These are phyloP conservation scores for Strongylocentrotus purpuratus DNA, from an alignment of 35 echinoderm and acorn worm genomes.

Conservation along the genomic window DNA sequence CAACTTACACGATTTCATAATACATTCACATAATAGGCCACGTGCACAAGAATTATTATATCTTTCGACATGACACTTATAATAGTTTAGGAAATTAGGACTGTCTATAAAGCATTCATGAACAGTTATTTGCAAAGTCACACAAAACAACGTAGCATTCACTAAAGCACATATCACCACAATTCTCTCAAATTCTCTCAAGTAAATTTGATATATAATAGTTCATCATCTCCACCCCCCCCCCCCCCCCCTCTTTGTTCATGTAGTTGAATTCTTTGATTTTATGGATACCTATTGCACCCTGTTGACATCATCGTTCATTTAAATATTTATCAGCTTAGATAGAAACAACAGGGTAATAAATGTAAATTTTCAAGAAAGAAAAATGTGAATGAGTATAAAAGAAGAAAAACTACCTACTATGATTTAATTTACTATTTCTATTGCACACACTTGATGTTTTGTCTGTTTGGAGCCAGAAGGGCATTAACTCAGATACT, in stretches of 20 bases:
- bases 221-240: background rate
- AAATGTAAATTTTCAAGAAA: background rate
- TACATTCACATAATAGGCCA: background rate
- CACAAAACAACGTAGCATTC: background rate
- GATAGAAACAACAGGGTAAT: background rate
- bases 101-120: background rate
- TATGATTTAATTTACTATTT: background rate
- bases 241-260: background rate
- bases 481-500: too few relatives aligned
- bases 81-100: background rate
- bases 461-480: too few relatives aligned
- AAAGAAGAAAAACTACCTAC: too few relatives aligned
- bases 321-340: background rate
- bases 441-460: slow-evolving; percentile 15
- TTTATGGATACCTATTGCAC: background rate
- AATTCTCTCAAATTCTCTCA: background rate
- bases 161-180: background rate
- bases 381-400: background rate
- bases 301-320: background rate
- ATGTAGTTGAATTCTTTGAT: background rate
- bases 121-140: background rate
- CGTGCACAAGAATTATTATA: slow-evolving; percentile 5
- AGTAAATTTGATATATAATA: background rate
- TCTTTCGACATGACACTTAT: background rate
- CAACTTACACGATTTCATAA: slow-evolving; percentile 27